phyloP scores from a whole-genome alignment of 1,140 invertebrate genomes.

The Drosophila malerkotliana region DNA sequence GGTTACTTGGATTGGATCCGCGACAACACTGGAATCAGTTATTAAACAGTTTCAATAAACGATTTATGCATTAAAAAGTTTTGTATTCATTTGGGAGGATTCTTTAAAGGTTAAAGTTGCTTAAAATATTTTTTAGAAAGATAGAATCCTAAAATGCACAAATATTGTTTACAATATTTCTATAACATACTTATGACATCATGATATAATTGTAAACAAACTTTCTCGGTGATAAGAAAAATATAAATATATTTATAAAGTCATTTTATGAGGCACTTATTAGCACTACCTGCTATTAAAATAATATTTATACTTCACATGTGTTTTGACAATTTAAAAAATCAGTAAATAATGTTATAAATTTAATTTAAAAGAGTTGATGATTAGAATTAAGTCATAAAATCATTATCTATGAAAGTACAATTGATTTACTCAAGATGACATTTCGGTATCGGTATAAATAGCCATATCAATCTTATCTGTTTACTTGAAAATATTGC shows the following conservation, averaged over 20 bases:
- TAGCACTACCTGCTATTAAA: too few relatives aligned
- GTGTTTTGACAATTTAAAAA: neutral
- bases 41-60: constrained; percentile 31
- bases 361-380: neutral
- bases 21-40: constrained; percentile 59
- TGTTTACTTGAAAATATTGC: neutral
- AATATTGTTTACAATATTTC: too few relatives aligned
- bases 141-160: too few relatives aligned
- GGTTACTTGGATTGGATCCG: constrained; percentile 85
- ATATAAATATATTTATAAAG: too few relatives aligned
- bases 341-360: constrained; percentile 13
- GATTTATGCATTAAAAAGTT: neutral
- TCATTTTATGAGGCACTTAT: too few relatives aligned
- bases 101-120: too few relatives aligned
- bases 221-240: neutral
- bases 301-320: neutral
- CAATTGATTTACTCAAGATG: constrained; percentile 6
- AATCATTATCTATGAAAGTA: constrained; percentile 10
- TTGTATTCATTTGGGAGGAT: neutral
- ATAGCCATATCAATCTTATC: constrained; percentile 6
- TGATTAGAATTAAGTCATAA: constrained; percentile 11
- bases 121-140: too few relatives aligned
- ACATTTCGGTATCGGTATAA: neutral
- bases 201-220: too few relatives aligned
- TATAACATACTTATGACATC: too few relatives aligned